Base-by-base conservation (phyloP, 2,797 vertebrate genomes). In the Chrosomus eos region DNA sequence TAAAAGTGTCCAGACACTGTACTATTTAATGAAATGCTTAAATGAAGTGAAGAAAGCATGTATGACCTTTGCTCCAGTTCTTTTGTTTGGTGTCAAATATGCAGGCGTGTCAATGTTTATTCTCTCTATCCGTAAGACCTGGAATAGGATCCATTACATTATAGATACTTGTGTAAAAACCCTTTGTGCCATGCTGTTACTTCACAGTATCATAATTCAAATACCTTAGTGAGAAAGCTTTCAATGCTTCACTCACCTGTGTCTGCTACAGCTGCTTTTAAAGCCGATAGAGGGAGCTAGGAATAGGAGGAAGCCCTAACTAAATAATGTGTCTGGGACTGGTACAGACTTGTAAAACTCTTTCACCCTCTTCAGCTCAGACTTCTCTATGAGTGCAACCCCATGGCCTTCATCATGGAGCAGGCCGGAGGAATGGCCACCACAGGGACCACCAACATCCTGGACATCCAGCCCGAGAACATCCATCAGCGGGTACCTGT, bases 391-490 rank as follows among this genome's bases (percentile, higher is more conserved):
- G 98, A 99, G 85, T 94, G 97, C 88, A 99, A 98, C 92, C 98
- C 98, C 11, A 97, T 99, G 93, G 97, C 98, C 80, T 99, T 94
- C 91, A 96, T 99, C 93, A 96, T 99, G 0, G 98, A 98, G 93
- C 97, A 99, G 92, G 98, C 97, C 0, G 98, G 98, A 1, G 98
- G 98, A 55, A 89, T 96, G 86, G 98, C 98, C 0, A 97, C 97
- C 87, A 99, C 98, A 0, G 98, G 98, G 53, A 89, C 90, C 0
- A 92, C 96, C 91, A 92, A 94, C 0, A 94, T 99, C 51, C 87
- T 99, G 92, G 97, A 99, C 62, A 96, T 99, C 92, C 95, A 97
- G 92, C 98, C 98, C 0, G 92, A 95, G n/a, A 89, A 43, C 87
- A 96, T 99, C 90, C 98, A 99, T 90, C 95, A 99, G 89, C 93